These are phyloP conservation scores for Drosophila simulans DNA, from an alignment of 1,140 invertebrate genomes.

Conservation along the genomic window DNA sequence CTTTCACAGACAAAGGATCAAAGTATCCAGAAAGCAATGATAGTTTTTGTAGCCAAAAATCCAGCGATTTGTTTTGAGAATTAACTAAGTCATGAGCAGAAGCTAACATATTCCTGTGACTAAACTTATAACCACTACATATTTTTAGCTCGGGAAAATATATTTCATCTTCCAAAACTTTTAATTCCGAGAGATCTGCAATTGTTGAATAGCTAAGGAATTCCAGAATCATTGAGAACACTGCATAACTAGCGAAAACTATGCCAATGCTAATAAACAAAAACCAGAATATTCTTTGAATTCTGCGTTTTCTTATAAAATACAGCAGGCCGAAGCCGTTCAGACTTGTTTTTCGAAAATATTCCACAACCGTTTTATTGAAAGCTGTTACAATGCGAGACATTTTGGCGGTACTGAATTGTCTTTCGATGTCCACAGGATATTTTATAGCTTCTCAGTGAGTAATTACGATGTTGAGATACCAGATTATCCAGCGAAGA, in stretches of 20 bases:
- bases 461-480: slow-evolving; percentile 18
- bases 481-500: slow-evolving; percentile 9
- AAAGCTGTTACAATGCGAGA: slow-evolving; percentile 41
- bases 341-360: slow-evolving; percentile 66
- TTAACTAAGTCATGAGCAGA: slow-evolving; percentile 20
- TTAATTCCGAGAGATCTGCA: slow-evolving; percentile 27
- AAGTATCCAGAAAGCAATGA: slow-evolving; percentile 33
- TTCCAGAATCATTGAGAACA: slow-evolving; percentile 38
- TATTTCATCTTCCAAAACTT: background rate
- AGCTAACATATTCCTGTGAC: slow-evolving; percentile 15
- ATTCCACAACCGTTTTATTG: slow-evolving; percentile 56
- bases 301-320: slow-evolving; percentile 54
- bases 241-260: slow-evolving; percentile 40
- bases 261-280: slow-evolving; percentile 55
- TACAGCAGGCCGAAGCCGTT: slow-evolving; percentile 68
- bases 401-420: slow-evolving; percentile 40
- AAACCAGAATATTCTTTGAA: slow-evolving; percentile 65
- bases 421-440: background rate
- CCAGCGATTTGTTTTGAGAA: background rate
- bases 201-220: slow-evolving; percentile 53
- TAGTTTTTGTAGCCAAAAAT: slow-evolving; percentile 30
- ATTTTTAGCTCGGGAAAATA: slow-evolving; percentile 31
- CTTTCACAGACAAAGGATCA: slow-evolving; percentile 14
- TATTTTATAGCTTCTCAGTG: slow-evolving; percentile 15
- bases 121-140: slow-evolving; percentile 59